These are phyloP conservation scores for Tragelaphus eurycerus DNA, from an alignment of 2,797 vertebrate species.

Conservation along the genomic window DNA sequence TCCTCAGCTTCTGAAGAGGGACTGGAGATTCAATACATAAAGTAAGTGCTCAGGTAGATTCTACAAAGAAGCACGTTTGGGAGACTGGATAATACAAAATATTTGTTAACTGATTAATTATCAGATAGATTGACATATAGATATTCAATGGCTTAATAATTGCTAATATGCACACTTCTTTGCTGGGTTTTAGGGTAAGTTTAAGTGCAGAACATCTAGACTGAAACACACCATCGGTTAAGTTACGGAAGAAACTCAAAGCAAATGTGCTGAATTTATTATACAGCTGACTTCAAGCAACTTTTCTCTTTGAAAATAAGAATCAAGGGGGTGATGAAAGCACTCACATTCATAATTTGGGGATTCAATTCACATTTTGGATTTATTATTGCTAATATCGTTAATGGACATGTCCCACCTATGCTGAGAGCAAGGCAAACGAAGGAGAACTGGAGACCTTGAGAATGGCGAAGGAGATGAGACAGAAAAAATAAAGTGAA, in stretches of 20 bases:
- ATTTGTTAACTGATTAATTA: slow-evolving; percentile 28
- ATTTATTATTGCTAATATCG: not conserved
- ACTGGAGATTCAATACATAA: not conserved
- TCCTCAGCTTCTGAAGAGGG: not conserved
- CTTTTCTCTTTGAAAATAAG: slow-evolving; percentile 43
- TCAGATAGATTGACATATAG: not conserved
- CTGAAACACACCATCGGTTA: not conserved
- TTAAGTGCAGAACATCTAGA: not conserved
- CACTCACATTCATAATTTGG: not conserved
- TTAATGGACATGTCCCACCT: not conserved
- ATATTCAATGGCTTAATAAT: slow-evolving; percentile 16
- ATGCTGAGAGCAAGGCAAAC: not conserved
- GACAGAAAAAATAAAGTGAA: not conserved
- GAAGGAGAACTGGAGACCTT: not conserved
- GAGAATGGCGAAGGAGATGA: not conserved
- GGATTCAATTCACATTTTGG: not conserved
- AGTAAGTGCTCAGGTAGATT: not conserved
- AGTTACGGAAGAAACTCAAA: not conserved
- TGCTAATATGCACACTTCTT: not conserved
- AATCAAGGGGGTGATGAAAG: not conserved
- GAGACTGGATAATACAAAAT: not conserved
- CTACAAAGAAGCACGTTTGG: not conserved
- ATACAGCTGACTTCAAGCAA: not conserved
- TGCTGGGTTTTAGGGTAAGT: not conserved
- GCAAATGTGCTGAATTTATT: slow-evolving; percentile 4